Percentiles rank a stretch among this genome's conserved stretches.
These are phyloP conservation scores for Nyctereutes procyonoides DNA, from an alignment of 2,113 vertebrate species.

Conservation along the genomic window DNA sequence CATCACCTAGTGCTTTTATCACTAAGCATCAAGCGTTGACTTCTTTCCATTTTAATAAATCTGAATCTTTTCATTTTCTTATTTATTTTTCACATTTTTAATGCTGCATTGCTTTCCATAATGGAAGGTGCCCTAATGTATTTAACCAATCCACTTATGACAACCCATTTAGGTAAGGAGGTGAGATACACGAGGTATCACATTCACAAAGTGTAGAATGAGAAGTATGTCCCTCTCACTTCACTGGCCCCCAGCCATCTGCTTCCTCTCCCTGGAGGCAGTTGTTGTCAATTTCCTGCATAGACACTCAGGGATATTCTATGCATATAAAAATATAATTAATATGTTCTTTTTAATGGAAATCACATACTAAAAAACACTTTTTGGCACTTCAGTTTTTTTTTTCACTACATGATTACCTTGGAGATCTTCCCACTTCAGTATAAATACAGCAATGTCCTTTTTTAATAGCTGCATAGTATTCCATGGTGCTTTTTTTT, in stretches of 20 bases:
- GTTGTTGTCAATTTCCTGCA: neutral
- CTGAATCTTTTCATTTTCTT: neutral
- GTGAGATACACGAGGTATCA: neutral
- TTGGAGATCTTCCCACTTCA: constrained; percentile 10
- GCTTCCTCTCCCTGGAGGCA: neutral
- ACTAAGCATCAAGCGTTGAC: neutral
- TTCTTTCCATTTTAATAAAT: constrained; percentile 33
- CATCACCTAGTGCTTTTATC: neutral
- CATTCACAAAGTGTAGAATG: neutral
- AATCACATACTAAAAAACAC: neutral
- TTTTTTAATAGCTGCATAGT: neutral
- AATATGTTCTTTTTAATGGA: neutral
- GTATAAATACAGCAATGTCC: neutral
- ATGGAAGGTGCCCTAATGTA: neutral
- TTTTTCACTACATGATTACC: neutral
- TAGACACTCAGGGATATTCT: constrained; percentile 16
- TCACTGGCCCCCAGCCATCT: neutral
- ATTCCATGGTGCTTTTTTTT: neutral
- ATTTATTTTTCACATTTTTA: constrained; percentile 1
- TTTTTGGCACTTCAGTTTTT: neutral
- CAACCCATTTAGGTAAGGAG: neutral
- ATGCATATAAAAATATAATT: neutral
- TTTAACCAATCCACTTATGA: neutral
- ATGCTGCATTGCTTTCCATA: neutral
- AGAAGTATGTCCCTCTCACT: neutral